phyloP scores from a whole-genome alignment of 2,888 invertebrate species.

The Caenorhabditis zanzibari region DNA sequence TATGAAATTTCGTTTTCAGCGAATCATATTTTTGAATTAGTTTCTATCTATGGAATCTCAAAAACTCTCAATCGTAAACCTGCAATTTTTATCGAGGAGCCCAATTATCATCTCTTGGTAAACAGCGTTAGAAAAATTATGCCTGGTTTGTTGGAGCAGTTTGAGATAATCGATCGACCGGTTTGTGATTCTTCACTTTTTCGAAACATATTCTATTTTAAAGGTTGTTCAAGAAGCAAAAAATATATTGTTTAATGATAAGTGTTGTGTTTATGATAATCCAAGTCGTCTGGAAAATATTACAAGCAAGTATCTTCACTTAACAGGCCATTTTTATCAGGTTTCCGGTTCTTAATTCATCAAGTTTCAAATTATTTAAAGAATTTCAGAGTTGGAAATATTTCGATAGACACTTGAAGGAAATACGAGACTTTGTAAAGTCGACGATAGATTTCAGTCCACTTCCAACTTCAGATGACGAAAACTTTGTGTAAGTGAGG shows the following conservation, averaged over 20 bases:
- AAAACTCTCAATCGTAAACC: conserved; percentile 39
- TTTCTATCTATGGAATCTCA: conserved; percentile 50
- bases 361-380: background rate
- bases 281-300: conserved; percentile 11
- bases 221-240: conserved; percentile 14
- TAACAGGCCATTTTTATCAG: conserved; percentile 57
- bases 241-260: conserved; percentile 16
- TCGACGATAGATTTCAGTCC: conserved; percentile 5
- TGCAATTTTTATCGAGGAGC: conserved; percentile 46
- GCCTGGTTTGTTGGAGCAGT: conserved; percentile 42
- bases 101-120: conserved; percentile 22
- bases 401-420: conserved; percentile 16
- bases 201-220: background rate
- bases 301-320: conserved; percentile 26
- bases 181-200: background rate
- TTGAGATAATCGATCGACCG: conserved; percentile 24
- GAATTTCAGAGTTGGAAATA: conserved; percentile 51
- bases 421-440: conserved; percentile 44
- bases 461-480: conserved; percentile 25
- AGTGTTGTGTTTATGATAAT: conserved; percentile 50
- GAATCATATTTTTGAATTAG: conserved; percentile 57
- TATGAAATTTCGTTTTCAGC: conserved; percentile 16
- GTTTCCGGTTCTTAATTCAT: background rate
- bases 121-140: conserved; percentile 28
- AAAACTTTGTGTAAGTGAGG: conserved; percentile 12